Percentiles rank a stretch among this genome's conserved stretches.
These are phyloP conservation scores for Zosterops hypoxanthus DNA, from an alignment of 2,113 vertebrate species.

Conservation along the genomic window DNA sequence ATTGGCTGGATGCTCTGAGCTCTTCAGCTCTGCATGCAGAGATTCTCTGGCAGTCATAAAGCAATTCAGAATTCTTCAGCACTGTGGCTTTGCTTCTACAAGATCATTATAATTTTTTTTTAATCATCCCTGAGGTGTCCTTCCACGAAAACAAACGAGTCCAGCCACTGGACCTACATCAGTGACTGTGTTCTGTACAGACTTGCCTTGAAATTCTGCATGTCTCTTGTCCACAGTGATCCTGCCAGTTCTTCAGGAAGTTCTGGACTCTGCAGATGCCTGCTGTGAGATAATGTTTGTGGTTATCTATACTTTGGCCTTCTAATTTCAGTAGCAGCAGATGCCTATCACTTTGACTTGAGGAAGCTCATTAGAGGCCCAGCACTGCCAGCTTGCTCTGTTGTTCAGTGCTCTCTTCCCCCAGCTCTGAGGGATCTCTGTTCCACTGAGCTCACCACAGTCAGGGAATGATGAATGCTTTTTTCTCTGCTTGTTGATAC, in stretches of 20 bases:
- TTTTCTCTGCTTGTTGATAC: not conserved
- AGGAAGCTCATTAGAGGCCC: not conserved
- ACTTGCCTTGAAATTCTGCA: not conserved
- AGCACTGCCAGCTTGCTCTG: not conserved
- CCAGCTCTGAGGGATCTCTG: not conserved
- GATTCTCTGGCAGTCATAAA: not conserved
- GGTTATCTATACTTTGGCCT: not conserved
- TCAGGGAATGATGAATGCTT: not conserved
- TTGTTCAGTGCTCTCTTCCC: not conserved
- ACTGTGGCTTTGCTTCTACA: not conserved
- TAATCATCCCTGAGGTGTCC: not conserved
- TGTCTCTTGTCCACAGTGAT: not conserved
- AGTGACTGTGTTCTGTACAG: not conserved
- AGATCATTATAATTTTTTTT: not conserved
- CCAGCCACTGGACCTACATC: not conserved
- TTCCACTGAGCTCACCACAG: not conserved
- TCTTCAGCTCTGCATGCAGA: not conserved
- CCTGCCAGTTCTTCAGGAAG: constrained; percentile 47
- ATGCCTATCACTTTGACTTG: not conserved
- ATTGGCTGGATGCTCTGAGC: not conserved
- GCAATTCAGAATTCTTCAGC: not conserved
- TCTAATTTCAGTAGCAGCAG: constrained; percentile 31
- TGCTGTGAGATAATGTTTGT: not conserved
- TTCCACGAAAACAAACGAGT: not conserved
- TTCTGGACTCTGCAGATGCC: constrained; percentile 37